Conservation (phyloP, 2,888 invertebrate genomes). For the Saturnia japonica region DNA sequence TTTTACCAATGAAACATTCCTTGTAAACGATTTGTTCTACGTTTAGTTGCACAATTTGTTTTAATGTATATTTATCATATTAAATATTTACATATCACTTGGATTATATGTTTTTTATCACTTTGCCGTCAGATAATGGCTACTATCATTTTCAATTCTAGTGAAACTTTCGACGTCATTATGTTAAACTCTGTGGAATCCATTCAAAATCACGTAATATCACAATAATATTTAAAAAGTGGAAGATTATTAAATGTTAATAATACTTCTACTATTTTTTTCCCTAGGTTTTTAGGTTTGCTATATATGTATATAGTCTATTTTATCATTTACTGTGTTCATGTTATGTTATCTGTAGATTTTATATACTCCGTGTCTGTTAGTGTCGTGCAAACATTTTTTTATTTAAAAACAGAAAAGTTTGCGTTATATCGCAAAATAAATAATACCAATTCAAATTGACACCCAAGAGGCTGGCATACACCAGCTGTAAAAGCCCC, state of each 20-base stretch:
- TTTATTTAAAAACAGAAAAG: not conserved
- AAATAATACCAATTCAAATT: no score
- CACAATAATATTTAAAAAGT: not conserved
- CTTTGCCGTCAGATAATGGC: conserved; percentile 23
- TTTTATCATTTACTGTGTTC: not conserved
- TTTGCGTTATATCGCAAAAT: not conserved
- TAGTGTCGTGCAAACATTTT: not conserved
- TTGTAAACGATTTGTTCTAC: not conserved
- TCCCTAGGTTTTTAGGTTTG: not conserved
- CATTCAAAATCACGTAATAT: conserved; percentile 17
- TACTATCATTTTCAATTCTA: conserved; percentile 19
- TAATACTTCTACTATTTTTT: not conserved
- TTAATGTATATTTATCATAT: not conserved
- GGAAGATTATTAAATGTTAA: not conserved
- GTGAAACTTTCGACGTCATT: conserved; percentile 13
- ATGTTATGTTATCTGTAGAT: not conserved
- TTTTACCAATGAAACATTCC: not conserved
- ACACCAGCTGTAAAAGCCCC: no score
- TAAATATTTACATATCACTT: not conserved
- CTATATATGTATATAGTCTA: not conserved
- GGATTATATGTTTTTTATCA: conserved; percentile 21
- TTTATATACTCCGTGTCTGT: not conserved
- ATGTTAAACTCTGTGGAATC: conserved; percentile 16
- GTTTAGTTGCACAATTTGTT: not conserved
- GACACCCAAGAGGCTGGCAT: no score